These are phyloP conservation scores for Dynastes grantii DNA, from an alignment of 2,888 invertebrate species.

Conservation along the genomic window DNA sequence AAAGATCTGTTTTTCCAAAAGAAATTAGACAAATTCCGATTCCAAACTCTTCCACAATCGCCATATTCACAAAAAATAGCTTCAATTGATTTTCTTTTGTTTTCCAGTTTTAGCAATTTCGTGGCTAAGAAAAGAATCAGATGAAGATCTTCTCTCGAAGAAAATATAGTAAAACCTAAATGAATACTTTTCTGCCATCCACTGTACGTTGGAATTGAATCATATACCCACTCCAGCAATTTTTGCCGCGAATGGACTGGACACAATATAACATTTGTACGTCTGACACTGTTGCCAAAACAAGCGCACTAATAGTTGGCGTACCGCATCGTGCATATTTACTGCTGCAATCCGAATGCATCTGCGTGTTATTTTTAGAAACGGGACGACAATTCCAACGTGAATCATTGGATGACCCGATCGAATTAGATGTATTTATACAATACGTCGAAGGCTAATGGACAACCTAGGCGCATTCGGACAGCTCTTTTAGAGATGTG, in stretches of 20 bases:
- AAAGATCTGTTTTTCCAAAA: too few species aligned
- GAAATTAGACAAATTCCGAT: too few species aligned
- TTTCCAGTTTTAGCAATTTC: too few species aligned
- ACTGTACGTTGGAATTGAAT: neutral
- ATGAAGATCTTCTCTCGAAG: too few species aligned
- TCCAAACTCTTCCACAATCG: too few species aligned
- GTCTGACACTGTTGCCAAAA: constrained; percentile 38
- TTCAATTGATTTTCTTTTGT: too few species aligned
- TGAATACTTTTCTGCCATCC: too few species aligned
- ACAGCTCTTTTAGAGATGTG: too few species aligned
- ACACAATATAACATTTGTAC: constrained; percentile 5
- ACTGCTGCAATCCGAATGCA: constrained; percentile 7
- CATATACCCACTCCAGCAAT: neutral
- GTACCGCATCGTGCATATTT: neutral
- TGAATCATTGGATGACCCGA: neutral
- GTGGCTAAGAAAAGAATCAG: too few species aligned
- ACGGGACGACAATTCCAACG: constrained; percentile 14
- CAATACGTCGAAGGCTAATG: neutral
- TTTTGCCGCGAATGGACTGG: neutral
- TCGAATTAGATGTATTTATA: neutral
- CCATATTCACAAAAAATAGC: too few species aligned
- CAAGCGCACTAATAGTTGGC: neutral
- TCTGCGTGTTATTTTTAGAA: constrained; percentile 4
- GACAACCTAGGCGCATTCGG: too few species aligned
- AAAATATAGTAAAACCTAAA: too few species aligned